Conservation (phyloP, 2,888 invertebrate species). For the Crematogaster levior region DNA sequence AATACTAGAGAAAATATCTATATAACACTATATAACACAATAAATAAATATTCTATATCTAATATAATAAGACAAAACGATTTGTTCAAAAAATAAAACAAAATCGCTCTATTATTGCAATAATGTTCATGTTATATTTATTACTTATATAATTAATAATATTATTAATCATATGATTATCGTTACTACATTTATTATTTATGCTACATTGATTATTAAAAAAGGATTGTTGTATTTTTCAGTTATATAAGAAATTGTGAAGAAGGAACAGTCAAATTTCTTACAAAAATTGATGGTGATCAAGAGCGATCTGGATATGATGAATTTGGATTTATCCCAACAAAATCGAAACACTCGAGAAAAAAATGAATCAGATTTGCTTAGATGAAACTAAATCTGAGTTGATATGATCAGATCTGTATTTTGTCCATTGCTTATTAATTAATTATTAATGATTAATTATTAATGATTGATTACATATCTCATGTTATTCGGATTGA, state of each 20-base stretch:
- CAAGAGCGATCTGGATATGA: slow-evolving; percentile 86
- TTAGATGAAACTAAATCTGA: no score
- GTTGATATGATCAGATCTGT: no score
- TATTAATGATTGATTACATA: no score
- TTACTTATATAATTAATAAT: background rate
- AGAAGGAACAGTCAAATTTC: slow-evolving; percentile 86
- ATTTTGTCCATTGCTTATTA: no score
- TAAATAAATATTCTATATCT: background rate
- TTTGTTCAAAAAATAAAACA: background rate
- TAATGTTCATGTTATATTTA: background rate
- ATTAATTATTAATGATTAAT: no score
- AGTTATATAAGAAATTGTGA: slow-evolving; percentile 87
- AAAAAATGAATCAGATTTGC: no score
- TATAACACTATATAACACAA: background rate
- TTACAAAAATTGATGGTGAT: slow-evolving; percentile 87
- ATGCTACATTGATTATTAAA: background rate
- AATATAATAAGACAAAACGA: background rate
- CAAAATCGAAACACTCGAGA: slow-evolving; percentile 86
- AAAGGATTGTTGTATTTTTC: background rate
- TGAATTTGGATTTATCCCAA: slow-evolving; percentile 86
- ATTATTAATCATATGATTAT: background rate
- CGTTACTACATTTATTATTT: background rate
- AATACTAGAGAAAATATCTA: background rate
- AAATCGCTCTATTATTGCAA: background rate
- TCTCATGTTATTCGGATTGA: no score